Evolutionary conservation across 2,113 vertebrate genomes (phyloP).

Genomic region (Ranitomeya imitator): DNA sequence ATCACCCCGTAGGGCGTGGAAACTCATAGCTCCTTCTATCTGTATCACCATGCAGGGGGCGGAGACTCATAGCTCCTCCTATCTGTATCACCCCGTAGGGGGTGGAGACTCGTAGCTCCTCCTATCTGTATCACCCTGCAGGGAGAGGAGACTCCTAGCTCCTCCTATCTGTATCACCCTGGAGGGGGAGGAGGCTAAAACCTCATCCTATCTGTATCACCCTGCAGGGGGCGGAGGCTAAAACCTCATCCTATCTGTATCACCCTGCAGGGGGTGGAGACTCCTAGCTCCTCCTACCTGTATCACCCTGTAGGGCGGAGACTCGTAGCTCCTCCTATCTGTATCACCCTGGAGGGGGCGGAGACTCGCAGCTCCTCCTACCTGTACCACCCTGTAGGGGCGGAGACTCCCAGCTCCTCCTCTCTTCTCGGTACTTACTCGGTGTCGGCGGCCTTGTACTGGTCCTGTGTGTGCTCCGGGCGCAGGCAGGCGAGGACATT

Average conservation of each 20-base stretch:
- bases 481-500: constrained; percentile 83
- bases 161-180: constrained; percentile 1
- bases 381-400: not conserved
- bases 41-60: not conserved
- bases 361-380: not conserved
- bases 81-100: not conserved
- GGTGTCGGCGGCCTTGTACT: constrained; percentile 76
- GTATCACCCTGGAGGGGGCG: not conserved
- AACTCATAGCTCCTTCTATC: no score
- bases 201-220: not conserved
- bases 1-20: not conserved
- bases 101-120: not conserved
- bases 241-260: not conserved
- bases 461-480: constrained; percentile 74
- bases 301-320: not conserved
- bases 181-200: not conserved
- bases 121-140: constrained; percentile 3
- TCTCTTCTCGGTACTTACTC: constrained; percentile 69
- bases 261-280: not conserved
- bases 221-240: not conserved
- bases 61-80: not conserved
- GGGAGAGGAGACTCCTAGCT: not conserved
- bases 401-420: not conserved
- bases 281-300: no score
- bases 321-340: no score